phyloP scores from a whole-genome alignment of 2,888 invertebrate genomes.

The Caenorhabditis plicata region DNA sequence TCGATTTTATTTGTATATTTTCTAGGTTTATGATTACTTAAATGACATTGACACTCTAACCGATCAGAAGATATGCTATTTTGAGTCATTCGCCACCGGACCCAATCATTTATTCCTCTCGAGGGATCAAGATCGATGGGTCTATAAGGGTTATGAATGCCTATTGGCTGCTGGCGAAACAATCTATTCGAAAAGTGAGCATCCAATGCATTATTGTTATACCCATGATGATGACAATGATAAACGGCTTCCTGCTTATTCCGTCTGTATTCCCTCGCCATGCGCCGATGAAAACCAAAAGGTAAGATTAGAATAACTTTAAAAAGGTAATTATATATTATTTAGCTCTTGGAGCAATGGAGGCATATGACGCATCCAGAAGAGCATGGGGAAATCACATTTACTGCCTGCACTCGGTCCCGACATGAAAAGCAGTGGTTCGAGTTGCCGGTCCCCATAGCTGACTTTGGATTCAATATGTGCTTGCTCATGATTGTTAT shows the following conservation, averaged over 20 bases:
- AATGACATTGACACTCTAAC: slow-evolving; percentile 55
- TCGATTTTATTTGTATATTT: no score
- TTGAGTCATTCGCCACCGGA: slow-evolving; percentile 56
- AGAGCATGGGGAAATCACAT: slow-evolving; percentile 47
- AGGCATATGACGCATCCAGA: slow-evolving; percentile 41
- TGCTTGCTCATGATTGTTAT: slow-evolving; percentile 50
- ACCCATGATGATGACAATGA: slow-evolving; percentile 44
- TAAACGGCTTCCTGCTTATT: slow-evolving; percentile 48
- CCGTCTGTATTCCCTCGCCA: slow-evolving; percentile 59
- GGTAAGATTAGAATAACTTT: slow-evolving; percentile 7
- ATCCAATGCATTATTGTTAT: slow-evolving; percentile 64
- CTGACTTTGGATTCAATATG: slow-evolving; percentile 61
- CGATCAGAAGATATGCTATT: slow-evolving; percentile 58
- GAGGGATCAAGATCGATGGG: slow-evolving; percentile 63
- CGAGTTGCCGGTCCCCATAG: slow-evolving; percentile 56
- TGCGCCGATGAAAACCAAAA: slow-evolving; percentile 54
- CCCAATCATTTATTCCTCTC: slow-evolving; percentile 45
- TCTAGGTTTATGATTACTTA: slow-evolving; percentile 52
- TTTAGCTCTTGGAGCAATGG: slow-evolving; percentile 59
- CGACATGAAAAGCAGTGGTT: slow-evolving; percentile 61
- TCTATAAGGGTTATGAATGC: slow-evolving; percentile 60
- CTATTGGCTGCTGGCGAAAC: slow-evolving; percentile 63
- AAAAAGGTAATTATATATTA: no score
- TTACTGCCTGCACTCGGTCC: slow-evolving; percentile 59
- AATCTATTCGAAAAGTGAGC: slow-evolving; percentile 59